Base-by-base conservation (phyloP, 2,113 vertebrate genomes). In the Zosterops borbonicus region DNA sequence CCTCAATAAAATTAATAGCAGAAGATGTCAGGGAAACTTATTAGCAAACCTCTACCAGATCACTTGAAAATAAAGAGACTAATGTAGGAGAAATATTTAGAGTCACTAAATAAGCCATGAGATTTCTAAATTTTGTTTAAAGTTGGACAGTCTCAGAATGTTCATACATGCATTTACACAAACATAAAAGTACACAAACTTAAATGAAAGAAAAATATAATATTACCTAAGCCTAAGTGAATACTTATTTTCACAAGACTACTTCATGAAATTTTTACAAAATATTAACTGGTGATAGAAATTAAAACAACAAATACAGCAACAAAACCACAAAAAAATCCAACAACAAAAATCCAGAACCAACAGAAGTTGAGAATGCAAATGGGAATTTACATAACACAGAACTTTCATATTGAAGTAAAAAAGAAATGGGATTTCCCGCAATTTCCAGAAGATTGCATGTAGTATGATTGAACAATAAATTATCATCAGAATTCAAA, bases 181-280 rank as follows among this genome's bases (percentile, higher is more conserved):
- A 20, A 35, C 9, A 52, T 1, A 1, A 20, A 44, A 0, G 0
- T 9, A 18, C 4, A 35, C 27, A 78, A 35, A 68, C 0, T 20
- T 37, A 64, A 1, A 20, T 14, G 37, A 31, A 67, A 80, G 15
- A 56, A 84, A 71, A 90, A 19, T 9, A 49, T 14, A 25, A 14
- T 50, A 55, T 71, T 71, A 12, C 21, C 5, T 75, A 71, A 67
- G 4, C 6, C 4, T 33, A 59, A 31, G 3, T 3, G 20, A 70
- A 62, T 11, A 17, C 16, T 71, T 62, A 31, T 67, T 75, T 90
- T 39, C 68, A 3, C 25, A 56, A 60, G 12, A 44, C 4, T 81
- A 39, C 13, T 52, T 18, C 6, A 39, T 19, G 28, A 7, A 4
- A 52, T 91, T 81, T 50, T 65, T n/a, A 33, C 2, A 65, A 77